Base-by-base conservation (phyloP, 30 jellyfish, hydroid and myxozoan genomes). In the Sanderia malayensis region DNA sequence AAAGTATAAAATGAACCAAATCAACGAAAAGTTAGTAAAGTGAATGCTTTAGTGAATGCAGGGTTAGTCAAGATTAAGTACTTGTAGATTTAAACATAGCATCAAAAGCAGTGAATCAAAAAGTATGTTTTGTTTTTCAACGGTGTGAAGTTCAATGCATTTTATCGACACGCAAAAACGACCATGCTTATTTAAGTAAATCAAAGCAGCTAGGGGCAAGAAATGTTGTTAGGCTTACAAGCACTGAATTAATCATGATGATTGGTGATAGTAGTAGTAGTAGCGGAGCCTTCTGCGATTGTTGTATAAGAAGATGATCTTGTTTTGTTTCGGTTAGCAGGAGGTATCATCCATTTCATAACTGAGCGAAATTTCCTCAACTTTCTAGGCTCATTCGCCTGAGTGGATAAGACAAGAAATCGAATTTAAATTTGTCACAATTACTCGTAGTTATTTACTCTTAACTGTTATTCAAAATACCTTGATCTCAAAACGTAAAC, bases 321-420 rank as follows among this genome's bases (percentile, higher is more conserved):
- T 1, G 89, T 47, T 24, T 49, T 49, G 24, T 82, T 55, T 30
- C 80, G 75, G 22, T 61, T 65, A 34, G 55, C 31, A n/a, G 89
- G 82, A 46, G 89, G 89, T 74, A 37, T 33, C 82, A 64, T 78
- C 89, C 89, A 78, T 66, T 58, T 78, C 89, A 78, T 78, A 55
- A 67, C 89, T 55, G 81, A 64, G 19, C 89, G 89, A 17, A 78
- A 32, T 79, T 78, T 78, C 67, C 62, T 67, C 81, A 78, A 49
- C 57, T 73, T 31, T 67, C 89, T 71, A n/a, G 74, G 76, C 58
- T 78, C 82, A 21, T 55, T 23, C 24, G 81, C 72, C 89, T 78
- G 47, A n/a, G n/a, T n/a, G n/a, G n/a, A n/a, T n/a, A 55, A 66
- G 82, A 65, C 25, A 41, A 78, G 80, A 78, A 78, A 78, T 33